Conservation (phyloP, 2,888 invertebrate genomes). For the Beris morrisii region DNA sequence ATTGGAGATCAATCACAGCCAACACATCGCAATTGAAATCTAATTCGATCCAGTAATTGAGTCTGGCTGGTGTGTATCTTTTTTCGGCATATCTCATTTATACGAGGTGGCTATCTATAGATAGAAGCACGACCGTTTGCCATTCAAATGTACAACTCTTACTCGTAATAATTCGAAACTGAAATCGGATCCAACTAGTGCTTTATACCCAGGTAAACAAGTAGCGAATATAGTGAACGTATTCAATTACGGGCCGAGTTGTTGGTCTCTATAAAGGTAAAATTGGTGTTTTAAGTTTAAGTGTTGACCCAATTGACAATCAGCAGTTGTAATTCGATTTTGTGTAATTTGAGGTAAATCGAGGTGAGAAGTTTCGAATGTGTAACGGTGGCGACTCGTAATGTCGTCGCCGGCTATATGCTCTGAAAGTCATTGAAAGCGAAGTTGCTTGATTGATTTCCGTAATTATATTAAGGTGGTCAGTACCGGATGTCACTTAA, state of each 20-base stretch:
- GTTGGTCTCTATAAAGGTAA: slow-evolving; percentile 5
- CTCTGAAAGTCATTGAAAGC: slow-evolving; percentile 26
- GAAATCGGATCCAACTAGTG: slow-evolving; percentile 23
- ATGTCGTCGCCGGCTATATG: slow-evolving; percentile 1
- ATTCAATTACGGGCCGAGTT: slow-evolving; percentile 1
- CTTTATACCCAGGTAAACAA: not conserved
- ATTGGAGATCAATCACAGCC: too few relatives aligned
- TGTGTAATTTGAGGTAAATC: slow-evolving; percentile 23
- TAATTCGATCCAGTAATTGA: slow-evolving; percentile 10
- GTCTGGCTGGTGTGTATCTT: not conserved
- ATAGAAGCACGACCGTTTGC: not conserved
- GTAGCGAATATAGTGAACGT: not conserved
- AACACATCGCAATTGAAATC: slow-evolving; percentile 2
- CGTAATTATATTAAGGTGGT: slow-evolving; percentile 17
- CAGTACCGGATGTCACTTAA: slow-evolving; percentile 11
- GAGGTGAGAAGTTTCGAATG: slow-evolving; percentile 17
- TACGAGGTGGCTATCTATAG: too few relatives aligned
- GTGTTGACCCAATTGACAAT: slow-evolving; percentile 24
- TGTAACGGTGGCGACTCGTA: slow-evolving; percentile 1
- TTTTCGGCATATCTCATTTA: not conserved
- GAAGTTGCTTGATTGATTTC: slow-evolving; percentile 23
- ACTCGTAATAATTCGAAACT: slow-evolving; percentile 25
- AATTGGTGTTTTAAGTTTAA: not conserved
- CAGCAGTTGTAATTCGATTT: slow-evolving; percentile 6
- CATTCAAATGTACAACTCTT: slow-evolving; percentile 19